Evolutionary conservation across 2,888 invertebrate genomes (phyloP).

Genomic region (Drosophila limbata): DNA sequence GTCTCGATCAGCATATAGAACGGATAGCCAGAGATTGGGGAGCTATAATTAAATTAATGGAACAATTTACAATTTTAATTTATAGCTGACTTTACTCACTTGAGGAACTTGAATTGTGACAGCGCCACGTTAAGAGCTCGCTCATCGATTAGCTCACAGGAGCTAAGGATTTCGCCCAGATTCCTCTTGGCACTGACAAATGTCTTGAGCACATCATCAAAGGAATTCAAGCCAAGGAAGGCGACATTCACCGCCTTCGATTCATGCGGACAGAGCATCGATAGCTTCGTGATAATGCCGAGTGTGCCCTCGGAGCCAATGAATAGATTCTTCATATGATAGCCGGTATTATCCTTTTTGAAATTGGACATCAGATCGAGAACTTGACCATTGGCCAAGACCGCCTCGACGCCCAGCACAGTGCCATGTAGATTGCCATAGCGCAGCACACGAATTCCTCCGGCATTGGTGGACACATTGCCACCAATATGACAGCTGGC

Average conservation of each 20-base stretch:
- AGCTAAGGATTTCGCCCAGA: slow-evolving; percentile 94
- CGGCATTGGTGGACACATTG: slow-evolving; percentile 98
- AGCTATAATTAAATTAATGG: slow-evolving; percentile 45
- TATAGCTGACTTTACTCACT: slow-evolving; percentile 72
- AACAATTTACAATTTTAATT: not conserved
- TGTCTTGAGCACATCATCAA: slow-evolving; percentile 91
- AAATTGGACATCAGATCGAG: slow-evolving; percentile 93
- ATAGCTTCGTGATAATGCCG: slow-evolving; percentile 96
- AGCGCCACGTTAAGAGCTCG: slow-evolving; percentile 89
- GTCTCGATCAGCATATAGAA: slow-evolving; percentile 96
- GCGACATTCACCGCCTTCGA: slow-evolving; percentile 94
- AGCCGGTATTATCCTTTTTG: slow-evolving; percentile 99
- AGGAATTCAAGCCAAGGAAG: slow-evolving; percentile 93
- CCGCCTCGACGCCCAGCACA: slow-evolving; percentile 96
- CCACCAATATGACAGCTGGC: slow-evolving; percentile 98
- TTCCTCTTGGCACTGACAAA: slow-evolving; percentile 90
- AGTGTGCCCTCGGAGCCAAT: slow-evolving; percentile 99
- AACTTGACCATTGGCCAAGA: slow-evolving; percentile 91
- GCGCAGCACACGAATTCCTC: slow-evolving; percentile 95
- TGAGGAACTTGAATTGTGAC: slow-evolving; percentile 87
- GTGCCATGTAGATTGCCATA: slow-evolving; percentile 98
- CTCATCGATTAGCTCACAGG: slow-evolving; percentile 97
- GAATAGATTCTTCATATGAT: slow-evolving; percentile 97
- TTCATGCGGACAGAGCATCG: slow-evolving; percentile 94
- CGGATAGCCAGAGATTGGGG: slow-evolving; percentile 89